phyloP scores from a whole-genome alignment of 2,888 invertebrate species.

The Odontocolon sp. region DNA sequence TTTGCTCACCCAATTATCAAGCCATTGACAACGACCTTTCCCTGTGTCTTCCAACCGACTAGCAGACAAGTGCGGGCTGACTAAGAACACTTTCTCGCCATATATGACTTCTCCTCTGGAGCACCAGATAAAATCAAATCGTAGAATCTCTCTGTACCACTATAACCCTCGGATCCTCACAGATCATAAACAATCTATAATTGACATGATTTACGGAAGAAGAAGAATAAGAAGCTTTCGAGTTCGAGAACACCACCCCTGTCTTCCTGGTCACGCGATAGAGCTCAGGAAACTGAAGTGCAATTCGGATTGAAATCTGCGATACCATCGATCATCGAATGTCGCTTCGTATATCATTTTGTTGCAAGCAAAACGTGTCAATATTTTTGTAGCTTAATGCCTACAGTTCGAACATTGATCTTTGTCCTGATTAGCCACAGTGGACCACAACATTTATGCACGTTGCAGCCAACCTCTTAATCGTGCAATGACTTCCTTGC shows the following conservation, averaged over 20 bases:
- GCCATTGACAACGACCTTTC: constrained; percentile 72
- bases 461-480: too few relatives aligned
- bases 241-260: constrained; percentile 1
- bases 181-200: constrained; percentile 79
- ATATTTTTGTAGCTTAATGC: background rate
- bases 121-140: constrained; percentile 51
- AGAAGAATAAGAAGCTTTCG: constrained; percentile 7
- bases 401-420: too few relatives aligned
- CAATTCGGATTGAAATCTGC: constrained; percentile 11
- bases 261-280: constrained; percentile 47
- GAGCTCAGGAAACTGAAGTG: background rate
- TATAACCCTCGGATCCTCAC: background rate
- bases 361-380: background rate
- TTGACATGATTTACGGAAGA: constrained; percentile 76
- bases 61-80: constrained; percentile 7
- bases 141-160: constrained; percentile 18
- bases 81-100: constrained; percentile 39
- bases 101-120: constrained; percentile 45
- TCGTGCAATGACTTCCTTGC: too few relatives aligned
- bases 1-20: constrained; percentile 79
- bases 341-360: background rate
- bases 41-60: constrained; percentile 53
- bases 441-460: too few relatives aligned
- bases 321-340: constrained; percentile 34
- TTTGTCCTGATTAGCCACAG: too few relatives aligned